phyloP scores from a whole-genome alignment of 2,113 vertebrate genomes.

The Sminthopsis crassicaudata region DNA sequence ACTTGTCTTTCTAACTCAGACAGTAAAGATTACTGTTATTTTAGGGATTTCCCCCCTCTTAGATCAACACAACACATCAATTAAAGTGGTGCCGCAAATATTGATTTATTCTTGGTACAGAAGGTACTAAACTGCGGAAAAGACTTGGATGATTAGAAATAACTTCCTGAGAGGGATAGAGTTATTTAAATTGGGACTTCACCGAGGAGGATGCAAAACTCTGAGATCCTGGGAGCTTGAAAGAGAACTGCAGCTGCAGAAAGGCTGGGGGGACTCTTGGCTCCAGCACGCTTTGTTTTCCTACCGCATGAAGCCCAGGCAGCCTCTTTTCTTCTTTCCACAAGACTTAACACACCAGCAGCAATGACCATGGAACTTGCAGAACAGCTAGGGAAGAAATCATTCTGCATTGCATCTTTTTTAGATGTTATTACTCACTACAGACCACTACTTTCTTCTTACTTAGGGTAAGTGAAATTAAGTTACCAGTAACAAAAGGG shows the following conservation, averaged over 20 bases:
- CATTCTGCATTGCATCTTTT: constrained; percentile 19
- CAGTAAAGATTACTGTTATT: constrained; percentile 45
- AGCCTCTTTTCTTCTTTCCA: not conserved
- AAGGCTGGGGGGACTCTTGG: not conserved
- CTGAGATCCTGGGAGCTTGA: not conserved
- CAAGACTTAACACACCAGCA: not conserved
- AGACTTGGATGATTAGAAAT: not conserved
- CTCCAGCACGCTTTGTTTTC: constrained; percentile 46
- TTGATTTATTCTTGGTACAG: constrained; percentile 2
- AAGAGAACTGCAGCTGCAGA: not conserved
- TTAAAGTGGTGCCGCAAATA: constrained; percentile 26
- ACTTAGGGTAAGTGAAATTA: constrained; percentile 67
- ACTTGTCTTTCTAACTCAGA: constrained; percentile 71
- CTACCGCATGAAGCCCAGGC: constrained; percentile 26
- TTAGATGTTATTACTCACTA: constrained; percentile 16
- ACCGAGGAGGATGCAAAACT: not conserved
- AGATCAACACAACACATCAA: not conserved
- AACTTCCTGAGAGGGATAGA: not conserved
- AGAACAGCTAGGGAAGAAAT: not conserved
- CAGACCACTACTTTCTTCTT: constrained; percentile 29
- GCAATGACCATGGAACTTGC: constrained; percentile 72
- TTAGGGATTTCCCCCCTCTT: constrained; percentile 36
- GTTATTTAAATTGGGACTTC: not conserved
- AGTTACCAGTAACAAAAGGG: not conserved
- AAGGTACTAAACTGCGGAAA: constrained; percentile 48